phyloP scores from a whole-genome alignment of 2,797 vertebrate species.

The Scyliorhinus canicula region DNA sequence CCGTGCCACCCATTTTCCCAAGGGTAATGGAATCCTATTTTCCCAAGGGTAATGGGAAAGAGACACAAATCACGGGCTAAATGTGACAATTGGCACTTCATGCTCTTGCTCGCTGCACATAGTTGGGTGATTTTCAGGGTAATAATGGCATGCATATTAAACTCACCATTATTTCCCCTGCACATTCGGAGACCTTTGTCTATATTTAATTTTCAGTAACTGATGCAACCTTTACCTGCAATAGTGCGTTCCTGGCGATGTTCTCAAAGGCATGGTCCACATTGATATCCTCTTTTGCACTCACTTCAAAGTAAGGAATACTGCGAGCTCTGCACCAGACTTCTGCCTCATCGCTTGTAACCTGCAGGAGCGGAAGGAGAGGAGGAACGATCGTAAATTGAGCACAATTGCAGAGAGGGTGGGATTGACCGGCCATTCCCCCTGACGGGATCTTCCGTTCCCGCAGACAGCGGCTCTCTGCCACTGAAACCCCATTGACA shows the following conservation, averaged over 20 bases:
- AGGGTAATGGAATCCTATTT: background rate
- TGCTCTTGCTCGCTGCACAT: background rate
- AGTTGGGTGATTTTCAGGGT: background rate
- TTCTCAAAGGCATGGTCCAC: slow-evolving; percentile 64
- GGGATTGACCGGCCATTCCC: too few species aligned
- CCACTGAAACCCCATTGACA: too few species aligned
- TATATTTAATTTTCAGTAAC: background rate
- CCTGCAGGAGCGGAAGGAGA: slow-evolving; percentile 47
- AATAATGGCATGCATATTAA: background rate
- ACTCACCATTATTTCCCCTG: background rate
- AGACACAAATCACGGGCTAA: background rate
- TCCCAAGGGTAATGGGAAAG: background rate
- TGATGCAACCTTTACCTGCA: slow-evolving; percentile 52
- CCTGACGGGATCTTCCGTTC: too few species aligned
- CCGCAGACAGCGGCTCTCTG: too few species aligned
- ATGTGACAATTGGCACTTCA: background rate
- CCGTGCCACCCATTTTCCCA: too few species aligned
- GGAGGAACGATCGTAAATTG: background rate
- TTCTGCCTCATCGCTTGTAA: slow-evolving; percentile 52
- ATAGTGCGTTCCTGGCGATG: slow-evolving; percentile 56
- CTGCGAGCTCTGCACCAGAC: slow-evolving; percentile 64
- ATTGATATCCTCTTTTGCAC: slow-evolving; percentile 64
- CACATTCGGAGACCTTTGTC: background rate
- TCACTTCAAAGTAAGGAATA: slow-evolving; percentile 68
- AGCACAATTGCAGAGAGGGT: background rate